Conservation (phyloP, 2,113 vertebrate species). For the Dicaeum eximium region DNA sequence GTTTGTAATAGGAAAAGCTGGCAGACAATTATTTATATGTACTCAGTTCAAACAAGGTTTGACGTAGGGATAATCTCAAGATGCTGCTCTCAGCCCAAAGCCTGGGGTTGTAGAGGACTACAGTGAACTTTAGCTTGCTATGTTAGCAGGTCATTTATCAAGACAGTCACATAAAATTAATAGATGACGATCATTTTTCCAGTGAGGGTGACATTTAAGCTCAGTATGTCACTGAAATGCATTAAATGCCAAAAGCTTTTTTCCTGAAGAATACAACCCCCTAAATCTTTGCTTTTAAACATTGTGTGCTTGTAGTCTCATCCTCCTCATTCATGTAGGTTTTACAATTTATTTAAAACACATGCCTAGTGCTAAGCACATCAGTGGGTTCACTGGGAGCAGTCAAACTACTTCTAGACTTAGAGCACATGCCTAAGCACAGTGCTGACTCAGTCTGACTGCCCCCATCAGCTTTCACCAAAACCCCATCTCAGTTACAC, state of each 20-base stretch:
- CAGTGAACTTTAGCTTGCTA: not conserved
- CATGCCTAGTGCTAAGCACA: not conserved
- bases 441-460: not conserved
- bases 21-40: not conserved
- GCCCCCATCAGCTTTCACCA: not conserved
- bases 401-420: not conserved
- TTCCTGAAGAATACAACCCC: not conserved
- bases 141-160: not conserved
- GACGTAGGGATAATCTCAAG: not conserved
- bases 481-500: not conserved
- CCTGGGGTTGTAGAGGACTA: not conserved
- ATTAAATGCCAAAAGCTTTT: not conserved
- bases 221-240: not conserved
- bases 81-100: not conserved
- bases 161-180: not conserved
- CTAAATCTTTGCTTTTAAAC: not conserved
- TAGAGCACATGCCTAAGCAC: not conserved
- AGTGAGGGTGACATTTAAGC: not conserved
- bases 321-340: not conserved
- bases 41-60: not conserved
- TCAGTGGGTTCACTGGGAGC: not conserved
- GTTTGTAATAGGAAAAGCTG: not conserved
- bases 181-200: not conserved
- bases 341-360: not conserved
- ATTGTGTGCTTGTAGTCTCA: not conserved